These are phyloP conservation scores for Zhengitettix transpicula DNA, from an alignment of 2,888 invertebrate genomes.

Conservation along the genomic window DNA sequence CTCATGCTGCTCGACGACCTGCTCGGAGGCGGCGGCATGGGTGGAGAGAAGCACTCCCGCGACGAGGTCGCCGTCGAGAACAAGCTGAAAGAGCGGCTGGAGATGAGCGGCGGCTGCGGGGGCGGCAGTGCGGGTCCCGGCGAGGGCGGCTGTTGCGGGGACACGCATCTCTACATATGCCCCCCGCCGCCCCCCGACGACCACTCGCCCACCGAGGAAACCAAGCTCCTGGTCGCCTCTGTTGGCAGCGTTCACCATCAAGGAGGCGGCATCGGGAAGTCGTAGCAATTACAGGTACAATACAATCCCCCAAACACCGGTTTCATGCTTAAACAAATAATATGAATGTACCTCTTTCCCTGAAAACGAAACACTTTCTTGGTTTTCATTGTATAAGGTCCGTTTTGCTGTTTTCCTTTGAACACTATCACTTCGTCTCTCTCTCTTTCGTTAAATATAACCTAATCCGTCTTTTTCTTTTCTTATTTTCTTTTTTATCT, in stretches of 20 bases:
- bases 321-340: too few species aligned
- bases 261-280: constrained; percentile 11
- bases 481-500: too few species aligned
- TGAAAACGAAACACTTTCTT: too few species aligned
- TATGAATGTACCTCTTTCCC: too few species aligned
- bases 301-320: too few species aligned
- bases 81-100: constrained; percentile 20
- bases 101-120: not conserved
- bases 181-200: constrained; percentile 35
- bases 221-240: constrained; percentile 20
- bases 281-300: constrained; percentile 28
- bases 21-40: constrained; percentile 24
- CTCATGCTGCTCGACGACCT: constrained; percentile 29
- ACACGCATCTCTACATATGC: constrained; percentile 30
- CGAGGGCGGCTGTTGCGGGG: constrained; percentile 2
- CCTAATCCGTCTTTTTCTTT: too few species aligned
- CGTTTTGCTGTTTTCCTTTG: too few species aligned
- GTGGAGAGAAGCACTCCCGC: constrained; percentile 24
- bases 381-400: too few species aligned
- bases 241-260: not conserved
- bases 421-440: too few species aligned
- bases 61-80: constrained; percentile 26
- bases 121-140: constrained; percentile 1
- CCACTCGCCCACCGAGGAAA: constrained; percentile 33
- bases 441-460: too few species aligned